Evolutionary conservation across 2,888 invertebrate species (phyloP), one percentile per base, ranked within the genome.

Genomic region (Diplolepis rosae): DNA sequence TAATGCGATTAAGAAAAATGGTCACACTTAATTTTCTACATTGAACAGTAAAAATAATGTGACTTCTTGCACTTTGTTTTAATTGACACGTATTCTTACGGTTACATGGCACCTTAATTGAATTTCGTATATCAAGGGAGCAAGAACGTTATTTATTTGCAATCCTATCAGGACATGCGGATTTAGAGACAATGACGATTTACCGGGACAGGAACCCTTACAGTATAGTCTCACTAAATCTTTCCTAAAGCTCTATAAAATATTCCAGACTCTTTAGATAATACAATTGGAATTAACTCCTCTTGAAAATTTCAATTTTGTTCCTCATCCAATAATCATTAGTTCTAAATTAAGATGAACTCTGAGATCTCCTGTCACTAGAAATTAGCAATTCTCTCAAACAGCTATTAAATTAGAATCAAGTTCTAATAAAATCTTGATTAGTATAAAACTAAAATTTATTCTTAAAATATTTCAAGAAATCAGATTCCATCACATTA

Each of bases 121-220:
- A 61, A 61, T 61, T 35, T 61, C 27, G n/a, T 61, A 24, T 61
- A 24, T 61, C 24, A 22, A 24, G 24, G 24, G 22, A 27, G 61
- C 6, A 27, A 27, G 61, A 39, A 27, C 61, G 61, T 61, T 39
- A 61, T 61, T 39, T 61, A 61, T 61, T 39, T 24, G 61, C 24
- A 24, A 61, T 35, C 13, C 22, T 24, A 35, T 39, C 61, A 61
- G 35, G 61, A 39, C 35, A 61, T 27, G 39, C 9, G 61, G 39
- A 61, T 61, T 39, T 39, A 39, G 61, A 61, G 61, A 61, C 61
- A 61, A 61, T 61, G 32, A 61, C 39, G 39, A 61, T 61, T 27
- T 61, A 61, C 61, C 39, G 61, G 39, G 35, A 27, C 61, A 61
- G 39, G n/a, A 39, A 35, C 39, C 35, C 39, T 61, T 27, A 39